Evolutionary conservation across 2,888 invertebrate genomes (phyloP), one percentile per base, ranked within the genome.

Genomic region (Chouioia cunea): DNA sequence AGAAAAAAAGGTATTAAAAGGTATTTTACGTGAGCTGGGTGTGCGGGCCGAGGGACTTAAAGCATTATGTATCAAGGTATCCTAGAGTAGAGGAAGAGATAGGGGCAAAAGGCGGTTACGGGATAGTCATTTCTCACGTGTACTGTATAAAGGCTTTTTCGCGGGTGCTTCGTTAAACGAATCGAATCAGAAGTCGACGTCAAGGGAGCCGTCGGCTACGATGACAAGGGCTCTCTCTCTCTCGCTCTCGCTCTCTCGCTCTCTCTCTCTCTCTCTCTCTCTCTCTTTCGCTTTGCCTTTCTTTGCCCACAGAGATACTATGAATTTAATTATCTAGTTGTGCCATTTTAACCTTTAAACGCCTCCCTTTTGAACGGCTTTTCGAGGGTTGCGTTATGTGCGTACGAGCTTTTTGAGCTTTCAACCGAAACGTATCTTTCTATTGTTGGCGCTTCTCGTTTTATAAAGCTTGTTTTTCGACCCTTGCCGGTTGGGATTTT

Each of bases 161-260:
- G 65, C 72, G 65, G 74, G 66, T 70, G 74, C 76, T 76, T 77
- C 75, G 77, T 78, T 80, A 77, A 81, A 79, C 73, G 78, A 77
- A 79, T 81, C 73, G 69, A 73, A 66, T 73, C 70, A 70, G 36
- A 57, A 46, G 3, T 22, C 47, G 62, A 36, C 52, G 23, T 64
- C 43, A 65, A 65, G 75, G 74, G 71, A 56, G 74, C 76, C 63
- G 72, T 72, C 73, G 52, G 65, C 52, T 15, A 64, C 60, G 65
- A 71, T 62, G 74, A 70, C 73, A 75, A 75, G 76, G 77, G 74
- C 58, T 44, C 44, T 43, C 56, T 50, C 44, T 47, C 66, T 64
- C 36, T 36, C n/a, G n/a, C 36, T 36, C 36, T 47, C 66, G 64
- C 53, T 68, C 43, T 69, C 47, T 20, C 54, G 53, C 12, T 59